Conservation (phyloP, 2,888 invertebrate species). For the Melangyna quadrimaculata region DNA sequence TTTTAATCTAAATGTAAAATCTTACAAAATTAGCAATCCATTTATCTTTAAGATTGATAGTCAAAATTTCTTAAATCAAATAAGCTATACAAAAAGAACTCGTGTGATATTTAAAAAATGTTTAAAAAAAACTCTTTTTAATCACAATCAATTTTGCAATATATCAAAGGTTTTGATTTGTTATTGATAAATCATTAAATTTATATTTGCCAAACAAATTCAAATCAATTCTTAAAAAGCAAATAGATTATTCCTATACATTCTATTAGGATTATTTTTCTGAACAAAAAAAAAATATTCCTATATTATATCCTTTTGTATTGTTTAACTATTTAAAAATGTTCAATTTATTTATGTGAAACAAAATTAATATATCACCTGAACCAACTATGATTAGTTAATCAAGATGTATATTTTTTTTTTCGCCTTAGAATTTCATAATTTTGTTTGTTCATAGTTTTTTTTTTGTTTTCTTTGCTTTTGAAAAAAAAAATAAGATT, state of each 20-base stretch:
- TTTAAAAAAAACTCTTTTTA: background rate
- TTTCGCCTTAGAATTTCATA: background rate
- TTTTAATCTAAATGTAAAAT: background rate
- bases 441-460: background rate
- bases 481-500: background rate
- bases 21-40: background rate
- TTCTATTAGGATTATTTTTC: no score
- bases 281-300: no score
- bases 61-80: background rate
- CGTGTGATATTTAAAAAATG: background rate
- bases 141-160: background rate
- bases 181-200: background rate
- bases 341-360: background rate
- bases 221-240: background rate
- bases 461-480: background rate
- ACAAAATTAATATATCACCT: background rate
- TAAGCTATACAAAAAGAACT: background rate
- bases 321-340: background rate
- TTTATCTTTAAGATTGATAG: background rate
- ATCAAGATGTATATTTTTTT: constrained; percentile 5
- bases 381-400: background rate
- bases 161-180: background rate
- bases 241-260: no score
- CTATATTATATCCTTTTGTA: background rate
- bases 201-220: background rate